Evolutionary conservation across 2,888 invertebrate species (phyloP).

Genomic region (Ferrisia virgata): DNA sequence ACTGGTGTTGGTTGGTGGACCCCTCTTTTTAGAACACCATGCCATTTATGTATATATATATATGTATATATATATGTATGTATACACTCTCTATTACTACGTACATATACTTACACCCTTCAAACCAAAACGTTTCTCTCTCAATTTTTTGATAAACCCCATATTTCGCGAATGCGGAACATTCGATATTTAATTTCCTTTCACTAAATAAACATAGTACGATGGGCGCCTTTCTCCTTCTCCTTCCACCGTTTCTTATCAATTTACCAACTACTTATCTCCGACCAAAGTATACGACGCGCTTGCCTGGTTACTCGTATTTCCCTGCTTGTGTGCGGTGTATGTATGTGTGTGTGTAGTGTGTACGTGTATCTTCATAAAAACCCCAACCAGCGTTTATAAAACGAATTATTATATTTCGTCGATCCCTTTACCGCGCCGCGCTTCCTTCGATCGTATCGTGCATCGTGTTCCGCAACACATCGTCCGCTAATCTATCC

Average conservation of each 20-base stretch:
- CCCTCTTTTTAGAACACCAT: neutral
- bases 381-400: neutral
- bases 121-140: neutral
- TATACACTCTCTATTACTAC: too few relatives aligned
- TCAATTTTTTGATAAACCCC: conserved; percentile 20
- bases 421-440: neutral
- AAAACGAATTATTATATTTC: conserved; percentile 16
- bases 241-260: neutral
- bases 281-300: neutral
- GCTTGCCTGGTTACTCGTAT: neutral
- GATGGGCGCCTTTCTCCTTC: neutral
- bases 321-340: neutral
- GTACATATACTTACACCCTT: neutral
- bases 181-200: conserved; percentile 31
- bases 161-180: conserved; percentile 9
- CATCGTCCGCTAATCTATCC: neutral
- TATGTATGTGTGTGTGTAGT: too few relatives aligned
- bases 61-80: too few relatives aligned
- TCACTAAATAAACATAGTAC: conserved; percentile 27
- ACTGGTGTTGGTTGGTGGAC: neutral
- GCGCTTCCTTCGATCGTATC: neutral
- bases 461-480: neutral
- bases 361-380: neutral
- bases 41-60: too few relatives aligned
- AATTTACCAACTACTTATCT: conserved; percentile 31